These are phyloP conservation scores for Crenuchus spilurus DNA, from an alignment of 2,797 vertebrate species.

Conservation along the genomic window DNA sequence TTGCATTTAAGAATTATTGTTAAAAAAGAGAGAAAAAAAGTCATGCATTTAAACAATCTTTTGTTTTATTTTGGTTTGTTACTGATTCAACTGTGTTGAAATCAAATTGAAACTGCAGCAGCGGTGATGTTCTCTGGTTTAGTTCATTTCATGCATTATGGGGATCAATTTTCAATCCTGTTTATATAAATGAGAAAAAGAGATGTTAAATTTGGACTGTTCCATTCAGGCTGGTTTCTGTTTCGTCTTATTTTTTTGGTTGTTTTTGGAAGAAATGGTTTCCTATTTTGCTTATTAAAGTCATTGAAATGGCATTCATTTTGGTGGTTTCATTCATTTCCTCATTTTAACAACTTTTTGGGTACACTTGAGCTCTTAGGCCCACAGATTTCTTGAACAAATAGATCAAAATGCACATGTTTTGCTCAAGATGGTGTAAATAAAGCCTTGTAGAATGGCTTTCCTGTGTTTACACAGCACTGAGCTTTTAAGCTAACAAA, in stretches of 20 bases:
- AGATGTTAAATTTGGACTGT: conserved; percentile 97
- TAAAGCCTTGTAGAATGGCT: too few species aligned
- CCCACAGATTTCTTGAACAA: too few species aligned
- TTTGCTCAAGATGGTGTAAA: too few species aligned
- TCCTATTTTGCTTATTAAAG: conserved; percentile 99
- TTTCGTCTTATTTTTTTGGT: conserved; percentile 91
- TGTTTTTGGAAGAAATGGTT: conserved; percentile 93
- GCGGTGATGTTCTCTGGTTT: conserved; percentile 84
- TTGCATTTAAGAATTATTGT: conserved; percentile 98
- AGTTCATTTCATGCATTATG: conserved; percentile 95
- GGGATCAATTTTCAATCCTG: conserved; percentile 99
- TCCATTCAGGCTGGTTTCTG: conserved; percentile 99
- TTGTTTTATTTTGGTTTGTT: conserved; percentile 88
- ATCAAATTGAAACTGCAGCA: conserved; percentile 92
- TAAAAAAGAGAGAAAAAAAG: conserved; percentile 68
- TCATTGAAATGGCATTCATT: conserved; percentile 93
- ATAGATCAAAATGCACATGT: too few species aligned
- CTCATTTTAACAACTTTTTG: too few species aligned
- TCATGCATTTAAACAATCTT: conserved; percentile 94
- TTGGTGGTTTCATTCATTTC: conserved; percentile 64
- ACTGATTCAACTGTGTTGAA: conserved; percentile 99
- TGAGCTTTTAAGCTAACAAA: too few species aligned
- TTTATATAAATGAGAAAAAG: conserved; percentile 96
- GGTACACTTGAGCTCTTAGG: not conserved
- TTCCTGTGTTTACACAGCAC: too few species aligned